A percentile compares a stretch with the other conserved stretches of the same genome.
Evolutionary conservation across 92 coral and sea anemone genomes (phyloP).

Genomic region (Galaxea fascicularis): DNA sequence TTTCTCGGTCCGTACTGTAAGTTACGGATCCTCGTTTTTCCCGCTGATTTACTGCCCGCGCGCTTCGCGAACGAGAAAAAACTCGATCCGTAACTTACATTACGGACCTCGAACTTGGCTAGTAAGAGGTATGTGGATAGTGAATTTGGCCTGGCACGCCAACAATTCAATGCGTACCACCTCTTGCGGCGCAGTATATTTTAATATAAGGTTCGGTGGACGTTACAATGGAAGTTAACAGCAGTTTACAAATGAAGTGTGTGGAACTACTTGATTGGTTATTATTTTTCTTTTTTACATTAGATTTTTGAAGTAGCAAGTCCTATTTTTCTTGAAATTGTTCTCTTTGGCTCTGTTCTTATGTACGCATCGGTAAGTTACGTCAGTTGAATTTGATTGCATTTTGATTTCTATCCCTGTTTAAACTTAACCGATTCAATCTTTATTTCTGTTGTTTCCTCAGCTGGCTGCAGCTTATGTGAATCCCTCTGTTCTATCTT

Average conservation of each 20-base stretch:
- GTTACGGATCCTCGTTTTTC: no score
- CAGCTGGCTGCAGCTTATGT: conserved; percentile 44
- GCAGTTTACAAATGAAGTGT: background rate
- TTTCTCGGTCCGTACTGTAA: no score
- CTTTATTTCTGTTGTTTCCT: background rate
- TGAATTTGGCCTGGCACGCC: no score
- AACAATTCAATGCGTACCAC: no score
- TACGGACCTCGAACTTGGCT: no score
- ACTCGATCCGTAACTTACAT: no score
- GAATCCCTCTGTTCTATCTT: conserved; percentile 20
- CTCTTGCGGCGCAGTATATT: no score
- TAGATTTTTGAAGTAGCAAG: conserved; percentile 92
- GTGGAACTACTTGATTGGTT: background rate
- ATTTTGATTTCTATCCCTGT: background rate
- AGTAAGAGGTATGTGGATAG: no score
- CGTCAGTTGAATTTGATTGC: background rate
- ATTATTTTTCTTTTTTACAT: background rate
- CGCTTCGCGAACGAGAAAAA: no score
- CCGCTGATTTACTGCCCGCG: no score
- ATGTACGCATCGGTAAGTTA: conserved; percentile 87
- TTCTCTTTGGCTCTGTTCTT: conserved; percentile 75
- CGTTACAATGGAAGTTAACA: background rate
- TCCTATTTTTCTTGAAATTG: conserved; percentile 80
- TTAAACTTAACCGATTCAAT: background rate
- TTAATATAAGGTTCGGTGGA: no score